Evolutionary conservation across 2,888 invertebrate genomes (phyloP), one percentile per base, ranked within the genome.

Genomic region (Antitype chi): DNA sequence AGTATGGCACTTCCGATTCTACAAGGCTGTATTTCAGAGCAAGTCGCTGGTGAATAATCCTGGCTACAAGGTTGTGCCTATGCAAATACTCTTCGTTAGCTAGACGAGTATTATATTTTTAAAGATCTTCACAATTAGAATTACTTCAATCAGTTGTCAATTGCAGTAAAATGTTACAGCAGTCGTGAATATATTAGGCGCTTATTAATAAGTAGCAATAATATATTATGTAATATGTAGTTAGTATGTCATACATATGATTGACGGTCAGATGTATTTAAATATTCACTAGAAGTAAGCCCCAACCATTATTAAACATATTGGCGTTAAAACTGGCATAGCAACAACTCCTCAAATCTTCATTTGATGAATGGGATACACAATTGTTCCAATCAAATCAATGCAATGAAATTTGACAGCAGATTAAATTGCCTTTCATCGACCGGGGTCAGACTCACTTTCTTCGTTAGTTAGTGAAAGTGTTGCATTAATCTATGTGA

Each of bases 381-480:
- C 9, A 23, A 28, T 17, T n/a, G 11, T 17, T 32, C 17, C n/a
- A 32, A 67, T 67, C 23, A 59, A 60, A 38, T 63, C n/a, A 62
- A 60, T 59, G n/a, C 62, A 6, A 32, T 15, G 9, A 28, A 6
- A n/a, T 66, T 66, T 59, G 25, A 53, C 25, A 59, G 25, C 32
- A 32, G 25, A 77, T 52, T 32, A 55, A 62, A 57, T 25, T n/a
- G 20, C 17, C 78, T 68, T 32, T 68, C 47, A 71, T 25, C 57
- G 38, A 71, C 28, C 38, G 6, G 28, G 63, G 68, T 43, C 55
- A 69, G 69, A 69, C 43, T 78, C 70, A 53, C 68, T 67, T 76
- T 87, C 72, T 70, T 64, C 67, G 68, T 69, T 86, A 57, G 63
- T 64, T 23, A 89, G 88, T 75, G 86, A 88, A 89, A 88, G 88